phyloP scores from a whole-genome alignment of 1,140 invertebrate genomes.

The Saxidomus purpurata region DNA sequence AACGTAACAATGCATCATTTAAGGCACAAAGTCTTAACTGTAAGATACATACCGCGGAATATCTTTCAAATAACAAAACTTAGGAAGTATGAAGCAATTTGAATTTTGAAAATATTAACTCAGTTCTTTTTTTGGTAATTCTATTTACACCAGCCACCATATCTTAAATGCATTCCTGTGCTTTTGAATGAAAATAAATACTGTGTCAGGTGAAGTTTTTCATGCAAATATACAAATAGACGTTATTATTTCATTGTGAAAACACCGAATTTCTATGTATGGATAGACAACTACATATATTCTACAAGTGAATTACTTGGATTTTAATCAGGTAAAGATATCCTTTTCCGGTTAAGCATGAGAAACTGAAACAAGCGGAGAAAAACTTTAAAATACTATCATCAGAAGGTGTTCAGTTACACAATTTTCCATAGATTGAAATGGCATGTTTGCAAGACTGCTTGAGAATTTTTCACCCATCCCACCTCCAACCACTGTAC shows the following conservation, averaged over 20 bases:
- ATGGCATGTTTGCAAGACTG: not conserved
- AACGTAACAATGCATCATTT: too few species aligned
- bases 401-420: not conserved
- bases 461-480: not conserved
- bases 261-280: not conserved
- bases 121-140: too few species aligned
- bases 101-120: too few species aligned
- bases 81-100: too few species aligned
- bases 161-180: not conserved
- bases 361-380: constrained; percentile 22
- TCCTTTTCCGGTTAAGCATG: constrained; percentile 46
- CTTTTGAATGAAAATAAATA: not conserved
- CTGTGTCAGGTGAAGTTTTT: not conserved
- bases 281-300: not conserved
- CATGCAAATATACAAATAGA: not conserved
- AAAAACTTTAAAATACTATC: not conserved
- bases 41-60: too few species aligned
- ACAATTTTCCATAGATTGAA: not conserved
- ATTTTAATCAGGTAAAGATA: constrained; percentile 32
- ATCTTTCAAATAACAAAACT: too few species aligned
- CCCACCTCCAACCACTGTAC: not conserved
- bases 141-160: not conserved
- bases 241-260: not conserved
- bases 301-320: constrained; percentile 33
- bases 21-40: too few species aligned